These are phyloP conservation scores for Cossypha caffra DNA, from an alignment of 2,797 vertebrate species.

Conservation along the genomic window DNA sequence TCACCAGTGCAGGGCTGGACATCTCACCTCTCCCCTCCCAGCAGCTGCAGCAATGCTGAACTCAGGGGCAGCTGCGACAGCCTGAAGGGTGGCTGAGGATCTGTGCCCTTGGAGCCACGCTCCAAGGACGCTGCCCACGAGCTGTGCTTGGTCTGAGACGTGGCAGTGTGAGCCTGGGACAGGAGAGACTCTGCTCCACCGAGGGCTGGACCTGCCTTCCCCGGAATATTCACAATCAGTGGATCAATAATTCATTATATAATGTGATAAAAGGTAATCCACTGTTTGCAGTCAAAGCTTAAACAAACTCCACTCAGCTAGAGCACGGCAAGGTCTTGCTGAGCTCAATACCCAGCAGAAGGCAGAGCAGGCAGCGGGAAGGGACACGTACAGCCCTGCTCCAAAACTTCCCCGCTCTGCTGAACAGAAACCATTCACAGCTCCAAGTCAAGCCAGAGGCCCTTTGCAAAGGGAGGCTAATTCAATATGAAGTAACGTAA, in stretches of 20 bases:
- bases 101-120: fast-evolving
- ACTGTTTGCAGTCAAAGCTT: neutral
- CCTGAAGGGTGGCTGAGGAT: neutral
- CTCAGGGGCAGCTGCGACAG: neutral
- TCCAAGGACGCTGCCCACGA: neutral
- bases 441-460: slow-evolving; percentile 34
- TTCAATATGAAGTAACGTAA: neutral
- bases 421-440: neutral
- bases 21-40: neutral
- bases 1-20: neutral
- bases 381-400: neutral
- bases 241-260: neutral
- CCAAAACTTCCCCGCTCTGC: neutral
- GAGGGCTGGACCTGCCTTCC: neutral
- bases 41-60: fast-evolving
- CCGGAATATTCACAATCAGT: neutral
- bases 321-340: fast-evolving
- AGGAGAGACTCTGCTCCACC: fast-evolving
- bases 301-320: neutral
- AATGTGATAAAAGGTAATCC: slow-evolving; percentile 2
- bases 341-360: fast-evolving
- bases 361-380: neutral
- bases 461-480: slow-evolving; percentile 4
- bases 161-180: neutral
- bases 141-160: neutral